phyloP scores from a whole-genome alignment of 1,140 invertebrate genomes.

The silkworm (Bombyx mori) region DNA sequence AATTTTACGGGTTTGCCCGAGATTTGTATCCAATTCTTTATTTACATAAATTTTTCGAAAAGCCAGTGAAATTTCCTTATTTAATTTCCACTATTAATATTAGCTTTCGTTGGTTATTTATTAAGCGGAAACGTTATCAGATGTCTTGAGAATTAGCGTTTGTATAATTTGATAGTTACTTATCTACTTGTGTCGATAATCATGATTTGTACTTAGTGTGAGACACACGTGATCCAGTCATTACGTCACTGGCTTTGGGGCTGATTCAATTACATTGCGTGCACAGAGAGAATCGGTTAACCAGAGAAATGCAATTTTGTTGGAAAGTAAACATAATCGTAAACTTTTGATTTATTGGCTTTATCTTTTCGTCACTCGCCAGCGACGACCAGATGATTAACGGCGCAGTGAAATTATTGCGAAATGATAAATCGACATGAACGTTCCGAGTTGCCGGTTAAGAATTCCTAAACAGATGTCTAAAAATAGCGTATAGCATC shows the following conservation, averaged over 20 bases:
- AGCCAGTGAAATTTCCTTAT: no score
- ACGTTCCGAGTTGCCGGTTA: no score
- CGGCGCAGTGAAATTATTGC: constrained; percentile 19
- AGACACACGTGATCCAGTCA: constrained; percentile 9
- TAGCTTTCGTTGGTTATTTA: not conserved
- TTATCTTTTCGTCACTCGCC: constrained; percentile 21
- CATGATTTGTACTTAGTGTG: constrained; percentile 5
- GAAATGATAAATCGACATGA: constrained; percentile 8
- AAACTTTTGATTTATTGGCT: constrained; percentile 31
- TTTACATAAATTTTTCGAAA: no score
- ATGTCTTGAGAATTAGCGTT: constrained; percentile 1
- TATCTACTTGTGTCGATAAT: constrained; percentile 10
- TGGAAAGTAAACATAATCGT: constrained; percentile 25
- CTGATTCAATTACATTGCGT: not conserved
- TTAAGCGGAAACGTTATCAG: not conserved
- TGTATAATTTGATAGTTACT: not conserved
- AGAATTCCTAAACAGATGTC: constrained; percentile 5
- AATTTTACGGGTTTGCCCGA: no score
- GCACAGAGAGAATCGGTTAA: not conserved
- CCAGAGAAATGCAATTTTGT: not conserved
- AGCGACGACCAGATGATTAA: constrained; percentile 10
- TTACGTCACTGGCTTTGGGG: constrained; percentile 21
- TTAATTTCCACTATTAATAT: no score
- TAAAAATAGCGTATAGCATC: constrained; percentile 12
- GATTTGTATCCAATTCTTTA: no score